Evolutionary conservation across 2,797 vertebrate genomes (phyloP), one percentile per base, ranked within the genome.

Genomic region (Petrocephalus sullivani): DNA sequence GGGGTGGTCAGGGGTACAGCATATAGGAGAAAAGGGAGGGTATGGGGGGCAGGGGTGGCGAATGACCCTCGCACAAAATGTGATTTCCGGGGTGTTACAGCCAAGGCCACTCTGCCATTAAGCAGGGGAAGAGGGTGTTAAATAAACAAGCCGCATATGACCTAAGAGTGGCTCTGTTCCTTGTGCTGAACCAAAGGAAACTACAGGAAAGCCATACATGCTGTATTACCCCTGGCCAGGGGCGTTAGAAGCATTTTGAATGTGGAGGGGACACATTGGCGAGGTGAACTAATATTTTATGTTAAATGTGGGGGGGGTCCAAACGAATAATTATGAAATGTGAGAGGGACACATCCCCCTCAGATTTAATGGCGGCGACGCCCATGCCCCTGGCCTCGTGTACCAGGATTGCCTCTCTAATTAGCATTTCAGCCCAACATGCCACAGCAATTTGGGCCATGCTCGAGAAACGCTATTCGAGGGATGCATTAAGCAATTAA

Each of bases 401-500:
- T 10, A 81, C 19, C 6, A 81, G 6, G 41, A 81, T 21, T 81
- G 8, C 19, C 46, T 16, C 19, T 14, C 16, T 81, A 81, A 81
- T 81, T 81, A 49, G 41, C 19, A 49, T 81, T 81, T 81, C 41
- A 71, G 37, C 67, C 67, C 67, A 37, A 71, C 67, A 49, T 21
- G 75, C 41, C 75, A 49, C 75, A 81, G 75, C 46, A 16, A 21
- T 49, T 81, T 81, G 41, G 46, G 37, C 75, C n/a, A 37, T 81
- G 16, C 75, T 78, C 49, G 4, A 81, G 41, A 46, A 46, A 49
- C 2, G 41, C 41, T 21, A 81, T 49, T 81, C n/a, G 16, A 81
- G 19, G 19, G 41, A 81, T 81, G 49, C 37, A 81, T 81, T 49
- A 81, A 81, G 75, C 75, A 49, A 81, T 81, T 81, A 81, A 81